Base-by-base conservation (phyloP, 1,140 invertebrate genomes). In the Trichonephila clavata region DNA sequence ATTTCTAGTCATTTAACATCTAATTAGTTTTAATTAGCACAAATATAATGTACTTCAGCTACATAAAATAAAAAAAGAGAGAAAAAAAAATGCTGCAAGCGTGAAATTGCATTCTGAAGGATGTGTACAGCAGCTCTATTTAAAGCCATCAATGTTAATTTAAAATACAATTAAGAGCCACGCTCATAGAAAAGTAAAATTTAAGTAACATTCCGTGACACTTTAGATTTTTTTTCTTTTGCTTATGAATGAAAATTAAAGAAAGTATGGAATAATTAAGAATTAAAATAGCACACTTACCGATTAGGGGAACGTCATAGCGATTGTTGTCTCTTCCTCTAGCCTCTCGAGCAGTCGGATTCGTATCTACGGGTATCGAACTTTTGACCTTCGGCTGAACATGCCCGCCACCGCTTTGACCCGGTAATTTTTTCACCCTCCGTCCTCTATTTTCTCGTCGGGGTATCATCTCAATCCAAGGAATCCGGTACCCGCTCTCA, bases 241-340 rank as follows among this genome's bases (percentile, higher is more conserved):
- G 61, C 61, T 20, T 63, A 63, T 2, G 21, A 63, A 21, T 50
- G 10, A 5, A 50, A 50, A 10, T 0, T 50, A 50, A 0, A 13
- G 50, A 50, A 50, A 50, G 50, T 0, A 50, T 7, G 10, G 1
- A 50, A 50, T 50, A 5, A 50, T 10, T 10, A 8, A 21, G 21
- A 39, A 39, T 39, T 2, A 68, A 24, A 68, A n/a, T n/a, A 27
- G 0, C 2, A 0, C 8, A 81, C 92, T 93, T 27, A 93, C 92
- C 92, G 18, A 93, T 93, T 8, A 93, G 59, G 18, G 92, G 92
- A 20, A 93, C 86, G 24, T 93, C 92, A 59, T 87, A 93, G 13
- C 68, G 86, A 27, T 93, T 93, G 65, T 80, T 93, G 13, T 93
- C 92, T 88, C 92, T 80, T 80, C 92, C 92, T 61, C 92, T 87